phyloP scores from a whole-genome alignment of 2,113 vertebrate species.

The Mustela lutreola region DNA sequence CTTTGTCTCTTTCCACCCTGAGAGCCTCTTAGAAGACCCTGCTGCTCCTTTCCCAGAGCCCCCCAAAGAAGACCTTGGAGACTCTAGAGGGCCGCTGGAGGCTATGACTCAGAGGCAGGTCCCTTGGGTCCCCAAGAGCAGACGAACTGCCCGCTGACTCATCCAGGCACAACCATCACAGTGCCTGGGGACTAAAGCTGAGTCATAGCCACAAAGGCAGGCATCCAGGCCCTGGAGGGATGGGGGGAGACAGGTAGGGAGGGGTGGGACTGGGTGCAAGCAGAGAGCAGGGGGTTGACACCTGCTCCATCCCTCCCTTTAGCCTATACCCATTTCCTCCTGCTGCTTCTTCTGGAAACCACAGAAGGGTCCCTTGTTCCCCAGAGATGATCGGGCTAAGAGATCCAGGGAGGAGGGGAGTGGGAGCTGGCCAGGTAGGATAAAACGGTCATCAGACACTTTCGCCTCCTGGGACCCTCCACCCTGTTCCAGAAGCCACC shows the following conservation, averaged over 20 bases:
- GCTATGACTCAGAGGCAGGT: slow-evolving; percentile 60
- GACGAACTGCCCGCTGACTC: slow-evolving; percentile 39
- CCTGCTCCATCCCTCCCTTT: not conserved
- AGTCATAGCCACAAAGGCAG: not conserved
- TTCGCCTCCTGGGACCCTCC: not conserved
- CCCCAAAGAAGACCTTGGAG: not conserved
- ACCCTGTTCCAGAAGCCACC: not conserved
- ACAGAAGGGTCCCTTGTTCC: not conserved
- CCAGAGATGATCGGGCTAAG: not conserved
- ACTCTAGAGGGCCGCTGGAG: not conserved
- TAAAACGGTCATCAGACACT: not conserved
- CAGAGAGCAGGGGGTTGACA: not conserved
- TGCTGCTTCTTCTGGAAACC: slow-evolving; percentile 9
- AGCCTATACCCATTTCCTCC: not conserved
- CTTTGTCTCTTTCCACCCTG: not conserved
- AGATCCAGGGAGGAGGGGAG: not conserved
- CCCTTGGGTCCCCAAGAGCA: slow-evolving; percentile 33
- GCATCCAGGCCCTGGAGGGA: not conserved
- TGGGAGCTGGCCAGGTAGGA: not conserved
- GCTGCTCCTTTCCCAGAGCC: not conserved
- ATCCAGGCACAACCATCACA: not conserved
- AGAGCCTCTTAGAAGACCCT: not conserved
- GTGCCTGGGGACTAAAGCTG: not conserved
- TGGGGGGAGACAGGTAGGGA: not conserved
- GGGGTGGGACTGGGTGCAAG: not conserved